These are phyloP conservation scores for Tetramorium bicarinatum DNA, from an alignment of 2,888 invertebrate species.

Conservation along the genomic window DNA sequence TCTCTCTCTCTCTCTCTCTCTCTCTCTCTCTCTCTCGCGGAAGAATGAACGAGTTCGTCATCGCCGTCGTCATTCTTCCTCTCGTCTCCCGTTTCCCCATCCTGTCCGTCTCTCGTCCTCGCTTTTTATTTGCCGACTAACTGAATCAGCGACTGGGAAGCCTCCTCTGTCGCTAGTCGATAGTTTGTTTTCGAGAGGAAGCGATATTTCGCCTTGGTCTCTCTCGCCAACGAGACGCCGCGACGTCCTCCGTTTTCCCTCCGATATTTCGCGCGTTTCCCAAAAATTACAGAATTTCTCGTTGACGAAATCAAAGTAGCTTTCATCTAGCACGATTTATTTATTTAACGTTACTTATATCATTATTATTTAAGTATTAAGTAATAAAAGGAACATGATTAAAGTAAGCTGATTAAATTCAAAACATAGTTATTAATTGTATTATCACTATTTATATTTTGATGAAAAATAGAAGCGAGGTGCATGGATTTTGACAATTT, in stretches of 20 bases:
- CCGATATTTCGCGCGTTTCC: not conserved
- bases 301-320: not conserved
- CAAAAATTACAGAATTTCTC: conserved; percentile 21
- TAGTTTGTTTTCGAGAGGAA: conserved; percentile 50
- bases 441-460: not conserved
- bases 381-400: not conserved
- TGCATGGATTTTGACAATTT: not conserved
- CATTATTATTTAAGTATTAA: not conserved
- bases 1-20: too few relatives aligned
- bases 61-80: conserved; percentile 17
- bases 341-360: not conserved
- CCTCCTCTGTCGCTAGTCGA: conserved; percentile 32
- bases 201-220: conserved; percentile 31
- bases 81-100: not conserved
- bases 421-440: not conserved
- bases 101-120: conserved; percentile 4
- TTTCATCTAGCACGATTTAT: not conserved
- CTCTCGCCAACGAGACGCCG: conserved; percentile 8
- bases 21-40: too few relatives aligned
- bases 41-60: not conserved
- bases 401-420: not conserved
- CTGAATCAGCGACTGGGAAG: conserved; percentile 49
- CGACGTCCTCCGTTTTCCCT: conserved; percentile 16
- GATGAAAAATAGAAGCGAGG: not conserved
- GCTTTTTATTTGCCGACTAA: conserved; percentile 45